These are phyloP conservation scores for Tetanocera ferruginea DNA, from an alignment of 2,888 invertebrate genomes.

Conservation along the genomic window DNA sequence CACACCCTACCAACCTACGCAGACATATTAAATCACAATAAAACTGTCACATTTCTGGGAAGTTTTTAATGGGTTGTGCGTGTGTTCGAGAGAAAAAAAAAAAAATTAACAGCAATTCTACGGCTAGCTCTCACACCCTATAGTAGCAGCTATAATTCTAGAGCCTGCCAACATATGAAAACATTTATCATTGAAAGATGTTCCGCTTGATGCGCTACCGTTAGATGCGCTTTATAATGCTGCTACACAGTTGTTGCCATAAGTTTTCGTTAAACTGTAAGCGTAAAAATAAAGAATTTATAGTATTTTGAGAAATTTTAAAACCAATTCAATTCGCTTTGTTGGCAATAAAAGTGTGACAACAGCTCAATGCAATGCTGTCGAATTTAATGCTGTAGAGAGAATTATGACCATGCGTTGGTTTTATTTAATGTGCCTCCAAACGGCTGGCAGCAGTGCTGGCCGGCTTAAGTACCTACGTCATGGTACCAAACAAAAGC, in stretches of 20 bases:
- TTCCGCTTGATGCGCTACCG: neutral
- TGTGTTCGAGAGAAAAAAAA: neutral
- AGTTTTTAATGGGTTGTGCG: conserved; percentile 11
- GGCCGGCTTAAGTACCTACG: neutral
- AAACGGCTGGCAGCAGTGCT: neutral
- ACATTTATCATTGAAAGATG: neutral
- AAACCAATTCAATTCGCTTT: neutral
- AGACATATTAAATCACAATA: conserved; percentile 19
- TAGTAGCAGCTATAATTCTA: neutral
- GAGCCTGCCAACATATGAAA: neutral
- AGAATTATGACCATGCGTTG: conserved; percentile 1
- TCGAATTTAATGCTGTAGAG: neutral
- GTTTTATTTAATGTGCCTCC: neutral
- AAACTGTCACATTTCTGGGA: conserved; percentile 23
- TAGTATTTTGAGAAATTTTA: neutral
- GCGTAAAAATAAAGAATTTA: neutral
- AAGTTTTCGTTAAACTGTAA: neutral
- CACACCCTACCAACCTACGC: neutral
- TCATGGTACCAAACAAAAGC: no score
- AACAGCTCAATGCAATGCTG: neutral
- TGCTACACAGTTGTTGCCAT: neutral
- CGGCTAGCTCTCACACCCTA: no score
- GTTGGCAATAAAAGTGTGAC: conserved; percentile 12
- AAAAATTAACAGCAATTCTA: no score
- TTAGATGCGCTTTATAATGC: neutral